phyloP scores from a whole-genome alignment of 2,888 invertebrate genomes.

The Tupiocoris notatus region DNA sequence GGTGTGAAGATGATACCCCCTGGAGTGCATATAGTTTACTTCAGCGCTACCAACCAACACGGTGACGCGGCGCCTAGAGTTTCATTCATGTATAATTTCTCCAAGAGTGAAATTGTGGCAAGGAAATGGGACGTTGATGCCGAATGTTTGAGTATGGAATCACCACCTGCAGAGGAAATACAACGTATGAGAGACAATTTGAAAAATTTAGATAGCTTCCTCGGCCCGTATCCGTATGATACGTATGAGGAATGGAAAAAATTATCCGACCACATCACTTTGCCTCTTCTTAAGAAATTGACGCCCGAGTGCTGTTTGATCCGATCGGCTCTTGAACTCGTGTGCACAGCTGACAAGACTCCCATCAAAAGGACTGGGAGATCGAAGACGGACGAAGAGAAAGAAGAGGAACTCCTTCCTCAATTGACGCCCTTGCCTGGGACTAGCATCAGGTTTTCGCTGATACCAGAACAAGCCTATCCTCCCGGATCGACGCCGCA shows the following conservation, averaged over 20 bases:
- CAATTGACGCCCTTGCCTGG: conserved; percentile 59
- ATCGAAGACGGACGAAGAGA: conserved; percentile 52
- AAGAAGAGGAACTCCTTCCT: conserved; percentile 57
- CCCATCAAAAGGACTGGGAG: conserved; percentile 53
- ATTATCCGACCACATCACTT: conserved; percentile 67
- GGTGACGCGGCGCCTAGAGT: conserved; percentile 62
- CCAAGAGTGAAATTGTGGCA: conserved; percentile 76
- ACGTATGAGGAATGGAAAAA: conserved; percentile 82
- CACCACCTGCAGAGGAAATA: conserved; percentile 65
- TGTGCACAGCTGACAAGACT: conserved; percentile 51
- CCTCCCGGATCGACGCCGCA: conserved; percentile 76
- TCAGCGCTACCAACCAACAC: conserved; percentile 61
- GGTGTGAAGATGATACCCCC: conserved; percentile 99
- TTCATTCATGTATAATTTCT: conserved; percentile 84
- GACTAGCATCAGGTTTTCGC: conserved; percentile 75
- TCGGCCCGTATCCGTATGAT: conserved; percentile 91
- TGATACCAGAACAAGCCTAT: conserved; percentile 71
- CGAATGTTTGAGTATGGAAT: conserved; percentile 68
- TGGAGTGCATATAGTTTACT: conserved; percentile 91
- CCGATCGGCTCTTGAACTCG: conserved; percentile 75
- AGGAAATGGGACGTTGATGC: conserved; percentile 78
- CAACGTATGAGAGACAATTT: conserved; percentile 67
- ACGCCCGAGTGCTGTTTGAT: conserved; percentile 73
- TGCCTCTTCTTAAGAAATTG: conserved; percentile 59
- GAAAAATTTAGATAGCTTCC: conserved; percentile 68